phyloP scores from a whole-genome alignment of 2,797 vertebrate genomes.

The Notamacropus eugenii region DNA sequence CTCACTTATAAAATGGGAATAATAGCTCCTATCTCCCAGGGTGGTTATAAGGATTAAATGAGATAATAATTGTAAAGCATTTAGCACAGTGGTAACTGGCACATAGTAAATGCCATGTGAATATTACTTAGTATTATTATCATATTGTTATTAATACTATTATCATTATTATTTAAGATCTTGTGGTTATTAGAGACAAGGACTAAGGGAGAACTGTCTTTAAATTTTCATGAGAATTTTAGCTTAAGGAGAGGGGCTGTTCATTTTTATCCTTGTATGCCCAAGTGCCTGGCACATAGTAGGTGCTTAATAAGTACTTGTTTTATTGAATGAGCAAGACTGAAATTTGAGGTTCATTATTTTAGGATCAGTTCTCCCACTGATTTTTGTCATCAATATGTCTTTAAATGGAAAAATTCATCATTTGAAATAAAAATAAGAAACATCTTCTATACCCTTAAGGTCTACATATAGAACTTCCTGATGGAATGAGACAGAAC shows the following conservation, averaged over 20 bases:
- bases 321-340: background rate
- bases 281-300: background rate
- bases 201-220: background rate
- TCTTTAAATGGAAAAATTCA: slow-evolving; percentile 59
- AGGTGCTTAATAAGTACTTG: background rate
- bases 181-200: background rate
- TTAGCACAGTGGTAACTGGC: background rate
- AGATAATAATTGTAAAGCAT: background rate
- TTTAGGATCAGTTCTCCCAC: background rate
- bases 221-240: background rate
- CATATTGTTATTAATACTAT: background rate
- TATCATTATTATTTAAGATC: background rate
- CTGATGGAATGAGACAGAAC: slow-evolving; percentile 67
- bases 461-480: slow-evolving; percentile 59
- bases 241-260: background rate
- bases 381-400: slow-evolving; percentile 1
- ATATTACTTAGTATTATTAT: background rate
- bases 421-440: slow-evolving; percentile 51
- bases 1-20: background rate
- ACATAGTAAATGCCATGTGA: background rate
- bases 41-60: background rate
- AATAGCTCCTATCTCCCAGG: too few relatives aligned
- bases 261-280: background rate
- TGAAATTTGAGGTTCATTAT: background rate
- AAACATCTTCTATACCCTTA: slow-evolving; percentile 58